phyloP scores from a whole-genome alignment of 1,140 invertebrate species.

The Drosophila dunni region DNA sequence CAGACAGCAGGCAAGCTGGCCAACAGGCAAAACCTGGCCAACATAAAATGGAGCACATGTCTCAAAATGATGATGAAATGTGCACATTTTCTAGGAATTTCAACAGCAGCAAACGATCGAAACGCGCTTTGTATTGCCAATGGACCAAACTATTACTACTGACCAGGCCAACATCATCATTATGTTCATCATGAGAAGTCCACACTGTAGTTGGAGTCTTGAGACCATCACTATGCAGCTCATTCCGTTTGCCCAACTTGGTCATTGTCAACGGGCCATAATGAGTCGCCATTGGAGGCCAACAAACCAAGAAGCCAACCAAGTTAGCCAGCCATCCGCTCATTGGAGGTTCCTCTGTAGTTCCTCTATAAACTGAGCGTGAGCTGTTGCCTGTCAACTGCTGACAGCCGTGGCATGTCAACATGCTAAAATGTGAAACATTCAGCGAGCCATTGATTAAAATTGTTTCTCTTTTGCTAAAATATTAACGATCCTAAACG shows the following conservation, averaged over 20 bases:
- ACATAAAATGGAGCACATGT: slow-evolving; percentile 80
- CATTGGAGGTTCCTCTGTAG: not conserved
- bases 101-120: slow-evolving; percentile 48
- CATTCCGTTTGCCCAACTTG: slow-evolving; percentile 81
- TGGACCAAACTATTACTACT: slow-evolving; percentile 14
- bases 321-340: not conserved
- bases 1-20: not conserved
- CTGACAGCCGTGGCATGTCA: slow-evolving; percentile 81
- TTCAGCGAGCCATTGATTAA: slow-evolving; percentile 74
- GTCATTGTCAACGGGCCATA: slow-evolving; percentile 74
- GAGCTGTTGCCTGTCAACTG: slow-evolving; percentile 63
- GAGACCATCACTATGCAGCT: slow-evolving; percentile 63
- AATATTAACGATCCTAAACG: slow-evolving; percentile 17
- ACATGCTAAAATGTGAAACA: slow-evolving; percentile 78
- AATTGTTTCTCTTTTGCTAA: slow-evolving; percentile 52
- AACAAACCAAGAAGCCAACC: slow-evolving; percentile 19
- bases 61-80: slow-evolving; percentile 84
- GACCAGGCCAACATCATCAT: slow-evolving; percentile 23
- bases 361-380: slow-evolving; percentile 10
- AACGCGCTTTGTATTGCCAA: slow-evolving; percentile 48
- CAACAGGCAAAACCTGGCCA: slow-evolving; percentile 3
- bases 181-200: slow-evolving; percentile 1
- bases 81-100: slow-evolving; percentile 83
- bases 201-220: slow-evolving; percentile 26
- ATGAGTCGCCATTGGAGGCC: slow-evolving; percentile 62